Conservation (phyloP, 2,113 vertebrate species). For the Microtus oregoni region DNA sequence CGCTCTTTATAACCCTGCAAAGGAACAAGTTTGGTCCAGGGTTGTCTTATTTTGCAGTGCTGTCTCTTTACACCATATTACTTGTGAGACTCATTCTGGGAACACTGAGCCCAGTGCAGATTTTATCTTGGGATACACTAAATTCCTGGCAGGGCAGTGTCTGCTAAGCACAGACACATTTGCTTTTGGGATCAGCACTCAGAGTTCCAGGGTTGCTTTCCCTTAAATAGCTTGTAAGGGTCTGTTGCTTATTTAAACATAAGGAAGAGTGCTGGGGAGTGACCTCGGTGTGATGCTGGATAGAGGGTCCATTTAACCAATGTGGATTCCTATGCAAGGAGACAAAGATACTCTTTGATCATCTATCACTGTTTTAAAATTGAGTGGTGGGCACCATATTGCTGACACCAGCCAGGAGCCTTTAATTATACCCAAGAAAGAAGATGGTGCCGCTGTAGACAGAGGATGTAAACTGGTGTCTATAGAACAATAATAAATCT, state of each 20-base stretch:
- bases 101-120: neutral
- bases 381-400: fast-evolving
- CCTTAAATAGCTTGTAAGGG: neutral
- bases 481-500: neutral
- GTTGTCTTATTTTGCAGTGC: neutral
- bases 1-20: neutral
- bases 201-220: neutral
- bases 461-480: neutral
- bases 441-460: neutral
- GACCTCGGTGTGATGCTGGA: neutral
- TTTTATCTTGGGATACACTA: neutral
- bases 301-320: neutral
- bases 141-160: neutral
- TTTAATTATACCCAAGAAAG: slow-evolving; percentile 3
- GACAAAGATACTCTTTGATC: neutral
- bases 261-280: slow-evolving; percentile 4
- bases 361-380: neutral
- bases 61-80: neutral
- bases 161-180: neutral
- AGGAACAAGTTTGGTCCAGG: neutral
- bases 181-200: neutral
- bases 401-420: neutral
- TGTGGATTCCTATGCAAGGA: neutral
- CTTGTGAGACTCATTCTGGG: slow-evolving; percentile 26
- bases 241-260: neutral